phyloP scores from a whole-genome alignment of 2,113 vertebrate genomes.

The Ivindomyrus marchei region DNA sequence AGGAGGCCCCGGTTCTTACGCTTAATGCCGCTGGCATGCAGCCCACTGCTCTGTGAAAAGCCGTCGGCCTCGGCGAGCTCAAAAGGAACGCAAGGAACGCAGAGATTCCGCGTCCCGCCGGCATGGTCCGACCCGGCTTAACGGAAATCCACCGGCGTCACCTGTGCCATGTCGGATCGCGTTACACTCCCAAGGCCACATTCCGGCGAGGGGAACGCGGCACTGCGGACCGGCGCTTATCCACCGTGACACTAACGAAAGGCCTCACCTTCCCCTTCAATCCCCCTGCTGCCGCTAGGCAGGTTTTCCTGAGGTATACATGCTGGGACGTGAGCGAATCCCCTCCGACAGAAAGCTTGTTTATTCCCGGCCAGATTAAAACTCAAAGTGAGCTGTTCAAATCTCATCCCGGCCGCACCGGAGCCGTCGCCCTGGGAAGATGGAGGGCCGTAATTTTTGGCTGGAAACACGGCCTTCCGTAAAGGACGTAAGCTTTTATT shows the following conservation, averaged over 20 bases:
- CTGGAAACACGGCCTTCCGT: slow-evolving; percentile 20
- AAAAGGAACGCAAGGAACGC: neutral
- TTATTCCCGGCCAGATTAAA: slow-evolving; percentile 40
- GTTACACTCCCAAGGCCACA: neutral
- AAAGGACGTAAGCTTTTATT: slow-evolving; percentile 26
- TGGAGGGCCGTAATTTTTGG: slow-evolving; percentile 33
- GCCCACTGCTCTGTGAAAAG: neutral
- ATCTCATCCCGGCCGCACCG: slow-evolving; percentile 50
- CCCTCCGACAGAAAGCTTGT: slow-evolving; percentile 42
- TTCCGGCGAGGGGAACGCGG: neutral
- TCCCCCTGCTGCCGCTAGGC: neutral
- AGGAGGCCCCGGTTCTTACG: neutral
- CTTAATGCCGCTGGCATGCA: neutral
- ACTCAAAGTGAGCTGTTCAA: slow-evolving; percentile 40
- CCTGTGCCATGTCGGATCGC: neutral
- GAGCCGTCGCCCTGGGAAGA: slow-evolving; percentile 45
- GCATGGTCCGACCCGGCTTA: neutral
- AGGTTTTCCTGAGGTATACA: slow-evolving; percentile 13
- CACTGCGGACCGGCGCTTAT: neutral
- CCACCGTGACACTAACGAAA: neutral
- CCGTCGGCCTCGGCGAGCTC: neutral
- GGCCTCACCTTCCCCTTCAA: neutral
- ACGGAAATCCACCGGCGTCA: neutral
- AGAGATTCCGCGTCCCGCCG: too few relatives aligned
- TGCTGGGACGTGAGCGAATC: slow-evolving; percentile 34